Base-by-base conservation (phyloP, 2,888 invertebrate genomes). In the Callyntrura guangdongensis region DNA sequence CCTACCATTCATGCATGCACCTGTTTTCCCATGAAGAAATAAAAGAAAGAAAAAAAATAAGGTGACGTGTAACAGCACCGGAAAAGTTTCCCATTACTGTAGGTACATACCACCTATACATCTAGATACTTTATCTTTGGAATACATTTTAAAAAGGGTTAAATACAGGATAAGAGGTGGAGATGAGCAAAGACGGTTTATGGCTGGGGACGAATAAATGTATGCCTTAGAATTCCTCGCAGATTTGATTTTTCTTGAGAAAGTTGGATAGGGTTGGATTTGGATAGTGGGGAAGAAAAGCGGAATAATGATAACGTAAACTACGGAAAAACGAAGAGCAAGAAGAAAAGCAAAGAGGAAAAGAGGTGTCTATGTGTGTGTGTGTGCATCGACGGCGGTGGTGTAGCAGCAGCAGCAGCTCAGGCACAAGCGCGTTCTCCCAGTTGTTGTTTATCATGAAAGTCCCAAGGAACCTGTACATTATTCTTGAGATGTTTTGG, bases 381-480 rank as follows among this genome's bases (percentile, higher is more conserved):
- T 17, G 47, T 67, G 59, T 67, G 74, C 22, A 53, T 84, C 85
- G 69, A 69, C 25, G 25, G 20, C 64, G 17, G 64, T 17, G 11
- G 20, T 25, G 2, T 17, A 22, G 25, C 25, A 17, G 53, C 22
- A 56, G 53, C 36, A 53, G 12, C 53, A n/a, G n/a, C n/a, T n/a
- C 53, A 90, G 88, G 91, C 83, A 84, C 79, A 91, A 36, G 86
- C 89, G 89, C 82, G 72, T 90, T 92, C 91, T 93, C 92, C 93
- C 93, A 92, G 92, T 92, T 92, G 93, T 93, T 93, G 93, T 94
- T 94, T 94, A 94, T 94, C 94, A 94, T 93, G 92, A 86, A 93
- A 93, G 86, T 94, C 94, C 94, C 94, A 90, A 93, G 94, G 92
- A 93, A 93, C 94, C 93, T 93, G 92, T 94, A 93, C 94, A 94